Evolutionary conservation across 2,888 invertebrate genomes (phyloP).

Genomic region (Lepeophtheirus nordmannii): DNA sequence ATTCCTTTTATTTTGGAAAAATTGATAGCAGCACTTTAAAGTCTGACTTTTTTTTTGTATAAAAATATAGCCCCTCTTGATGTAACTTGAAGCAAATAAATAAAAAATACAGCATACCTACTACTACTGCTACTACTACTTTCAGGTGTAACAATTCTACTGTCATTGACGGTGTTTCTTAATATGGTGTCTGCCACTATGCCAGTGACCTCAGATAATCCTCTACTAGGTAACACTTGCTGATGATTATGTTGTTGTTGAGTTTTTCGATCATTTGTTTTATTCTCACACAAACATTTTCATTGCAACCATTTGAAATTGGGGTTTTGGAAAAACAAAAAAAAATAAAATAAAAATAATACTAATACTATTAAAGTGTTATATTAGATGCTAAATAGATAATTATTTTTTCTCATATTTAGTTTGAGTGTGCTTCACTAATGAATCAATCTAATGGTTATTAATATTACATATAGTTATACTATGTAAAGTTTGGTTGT

Average conservation of each 20-base stretch:
- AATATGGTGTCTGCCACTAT: conserved; percentile 46
- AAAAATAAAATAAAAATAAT: too few species aligned
- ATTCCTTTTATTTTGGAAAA: not conserved
- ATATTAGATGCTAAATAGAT: too few species aligned
- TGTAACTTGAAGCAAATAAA: too few species aligned
- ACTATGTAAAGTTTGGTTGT: too few species aligned
- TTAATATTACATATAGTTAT: too few species aligned
- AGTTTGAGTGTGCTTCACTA: too few species aligned
- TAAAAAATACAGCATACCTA: too few species aligned
- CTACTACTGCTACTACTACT: conserved; percentile 10
- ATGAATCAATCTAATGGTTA: too few species aligned
- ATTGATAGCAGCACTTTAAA: conserved; percentile 8
- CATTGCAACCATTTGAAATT: conserved; percentile 22
- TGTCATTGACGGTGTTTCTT: conserved; percentile 47
- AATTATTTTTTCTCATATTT: too few species aligned
- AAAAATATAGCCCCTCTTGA: not conserved
- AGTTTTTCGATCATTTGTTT: not conserved
- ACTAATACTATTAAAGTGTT: too few species aligned
- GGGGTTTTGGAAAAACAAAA: too few species aligned
- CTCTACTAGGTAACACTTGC: conserved; percentile 42
- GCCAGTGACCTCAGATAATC: conserved; percentile 47
- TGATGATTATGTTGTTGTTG: not conserved
- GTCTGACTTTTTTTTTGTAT: conserved; percentile 2
- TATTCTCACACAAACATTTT: not conserved
- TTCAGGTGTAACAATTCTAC: conserved; percentile 44